Conservation (phyloP, 2,797 vertebrate species). For the Glossophaga mutica region DNA sequence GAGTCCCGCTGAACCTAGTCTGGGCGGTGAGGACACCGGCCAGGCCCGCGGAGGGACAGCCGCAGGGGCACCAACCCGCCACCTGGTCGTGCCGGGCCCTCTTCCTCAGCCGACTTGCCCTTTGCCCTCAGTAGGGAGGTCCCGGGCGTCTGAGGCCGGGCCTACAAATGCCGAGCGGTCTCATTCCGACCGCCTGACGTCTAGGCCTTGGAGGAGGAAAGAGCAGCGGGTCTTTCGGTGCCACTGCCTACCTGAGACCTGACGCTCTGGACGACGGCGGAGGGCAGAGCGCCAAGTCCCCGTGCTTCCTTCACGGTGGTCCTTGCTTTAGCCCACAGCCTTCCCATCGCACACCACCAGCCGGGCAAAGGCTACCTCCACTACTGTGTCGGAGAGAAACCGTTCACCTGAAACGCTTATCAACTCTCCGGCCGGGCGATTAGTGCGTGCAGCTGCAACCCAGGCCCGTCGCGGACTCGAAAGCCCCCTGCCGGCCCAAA, state of each 20-base stretch:
- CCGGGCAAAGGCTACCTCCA: not conserved
- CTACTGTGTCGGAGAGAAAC: not conserved
- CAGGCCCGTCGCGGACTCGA: fast-evolving
- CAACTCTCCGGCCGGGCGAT: fast-evolving
- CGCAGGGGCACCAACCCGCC: not conserved
- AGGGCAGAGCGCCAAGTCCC: not conserved
- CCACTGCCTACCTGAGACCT: not conserved
- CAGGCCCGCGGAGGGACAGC: fast-evolving
- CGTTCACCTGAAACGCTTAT: not conserved
- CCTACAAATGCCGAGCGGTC: fast-evolving
- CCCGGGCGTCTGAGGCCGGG: not conserved
- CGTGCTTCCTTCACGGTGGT: not conserved
- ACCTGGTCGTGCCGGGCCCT: fast-evolving
- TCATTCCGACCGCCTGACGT: not conserved
- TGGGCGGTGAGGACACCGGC: not conserved
- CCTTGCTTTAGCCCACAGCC: not conserved
- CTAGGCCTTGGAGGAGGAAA: not conserved
- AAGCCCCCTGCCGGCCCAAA: not conserved
- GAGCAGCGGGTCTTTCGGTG: fast-evolving
- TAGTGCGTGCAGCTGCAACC: fast-evolving
- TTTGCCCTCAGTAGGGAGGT: not conserved
- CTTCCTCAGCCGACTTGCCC: fast-evolving
- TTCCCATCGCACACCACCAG: not conserved
- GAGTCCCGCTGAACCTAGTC: not conserved
- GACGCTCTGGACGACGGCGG: not conserved